Conservation (phyloP, 1,140 invertebrate species). For the Bradynema listronoti region DNA sequence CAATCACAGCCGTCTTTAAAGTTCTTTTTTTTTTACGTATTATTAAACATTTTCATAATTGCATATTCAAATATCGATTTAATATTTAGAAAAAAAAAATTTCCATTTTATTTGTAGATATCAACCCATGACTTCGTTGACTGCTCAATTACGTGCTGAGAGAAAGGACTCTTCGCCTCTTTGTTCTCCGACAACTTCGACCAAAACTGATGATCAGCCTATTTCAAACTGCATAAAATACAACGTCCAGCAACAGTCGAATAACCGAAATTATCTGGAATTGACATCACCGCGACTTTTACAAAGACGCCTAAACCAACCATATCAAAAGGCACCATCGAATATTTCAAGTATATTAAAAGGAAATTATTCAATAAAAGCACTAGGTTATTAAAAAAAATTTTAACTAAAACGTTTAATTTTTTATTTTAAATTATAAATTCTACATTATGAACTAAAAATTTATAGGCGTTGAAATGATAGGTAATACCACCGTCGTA, state of each 20-base stretch:
- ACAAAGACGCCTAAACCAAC: neutral
- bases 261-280: constrained; percentile 5
- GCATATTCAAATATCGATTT: neutral
- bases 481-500: no score
- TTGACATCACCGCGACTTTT: constrained; percentile 4
- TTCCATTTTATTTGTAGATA: constrained; percentile 15
- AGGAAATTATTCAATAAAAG: no score
- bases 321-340: neutral
- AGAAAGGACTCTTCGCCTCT: neutral
- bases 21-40: no score
- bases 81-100: neutral
- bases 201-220: neutral
- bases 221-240: neutral
- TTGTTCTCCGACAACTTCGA: neutral
- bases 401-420: no score
- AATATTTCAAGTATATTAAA: no score
- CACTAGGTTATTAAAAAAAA: no score
- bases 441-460: no score
- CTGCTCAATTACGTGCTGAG: constrained; percentile 16
- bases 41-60: neutral
- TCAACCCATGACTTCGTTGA: constrained; percentile 17
- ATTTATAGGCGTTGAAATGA: no score
- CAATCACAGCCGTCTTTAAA: constrained; percentile 17
- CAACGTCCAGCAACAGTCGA: neutral
- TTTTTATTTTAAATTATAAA: no score